These are phyloP conservation scores for Opisthocomus hoazin DNA, from an alignment of 2,113 vertebrate genomes.

Conservation along the genomic window DNA sequence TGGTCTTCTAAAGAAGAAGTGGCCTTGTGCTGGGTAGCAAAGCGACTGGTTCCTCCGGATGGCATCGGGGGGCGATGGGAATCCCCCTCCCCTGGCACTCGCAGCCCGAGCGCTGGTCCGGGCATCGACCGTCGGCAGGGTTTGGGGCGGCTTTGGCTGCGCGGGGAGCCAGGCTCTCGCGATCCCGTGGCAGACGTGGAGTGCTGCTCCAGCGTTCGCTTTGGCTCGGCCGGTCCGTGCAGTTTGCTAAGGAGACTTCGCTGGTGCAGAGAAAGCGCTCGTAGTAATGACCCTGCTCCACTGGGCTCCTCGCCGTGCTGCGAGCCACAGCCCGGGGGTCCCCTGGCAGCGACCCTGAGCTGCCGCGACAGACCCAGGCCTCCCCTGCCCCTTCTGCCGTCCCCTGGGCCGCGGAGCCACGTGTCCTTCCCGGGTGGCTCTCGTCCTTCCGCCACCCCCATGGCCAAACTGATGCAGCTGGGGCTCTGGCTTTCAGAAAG, in stretches of 20 bases:
- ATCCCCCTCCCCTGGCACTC: not conserved
- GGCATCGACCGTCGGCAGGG: accelerated
- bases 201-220: not conserved
- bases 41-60: not conserved
- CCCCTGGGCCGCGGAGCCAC: accelerated
- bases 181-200: too few relatives aligned
- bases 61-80: too few relatives aligned
- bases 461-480: not conserved
- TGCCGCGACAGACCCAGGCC: not conserved
- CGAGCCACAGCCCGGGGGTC: accelerated
- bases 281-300: accelerated
- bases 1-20: not conserved
- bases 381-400: not conserved
- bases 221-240: accelerated
- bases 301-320: not conserved
- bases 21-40: not conserved
- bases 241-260: not conserved
- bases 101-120: accelerated
- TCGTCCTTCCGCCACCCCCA: accelerated
- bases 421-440: accelerated
- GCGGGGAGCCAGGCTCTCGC: accelerated
- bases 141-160: not conserved
- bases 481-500: not conserved
- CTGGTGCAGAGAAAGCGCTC: accelerated
- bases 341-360: not conserved